These are phyloP conservation scores for Sarcophaga peregrina DNA, from an alignment of 1,140 invertebrate genomes.

Conservation along the genomic window DNA sequence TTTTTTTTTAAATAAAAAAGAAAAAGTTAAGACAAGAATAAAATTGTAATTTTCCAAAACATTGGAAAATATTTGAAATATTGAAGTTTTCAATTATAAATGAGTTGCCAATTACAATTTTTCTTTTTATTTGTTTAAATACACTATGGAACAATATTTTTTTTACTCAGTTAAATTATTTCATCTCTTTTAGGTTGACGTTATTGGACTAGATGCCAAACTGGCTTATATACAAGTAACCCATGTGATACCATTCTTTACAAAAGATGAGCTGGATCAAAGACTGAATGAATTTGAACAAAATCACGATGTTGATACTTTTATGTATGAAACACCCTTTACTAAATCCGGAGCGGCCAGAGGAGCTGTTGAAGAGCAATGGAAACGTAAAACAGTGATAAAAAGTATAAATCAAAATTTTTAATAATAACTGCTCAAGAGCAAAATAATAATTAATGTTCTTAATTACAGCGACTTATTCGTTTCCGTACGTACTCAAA, in stretches of 20 bases:
- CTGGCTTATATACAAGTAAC: slow-evolving; percentile 93
- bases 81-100: not conserved
- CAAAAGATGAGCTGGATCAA: slow-evolving; percentile 74
- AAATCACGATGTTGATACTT: slow-evolving; percentile 86
- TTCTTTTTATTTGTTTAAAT: not conserved
- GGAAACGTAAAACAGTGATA: slow-evolving; percentile 86
- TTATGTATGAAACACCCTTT: slow-evolving; percentile 95
- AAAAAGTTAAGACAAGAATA: not conserved
- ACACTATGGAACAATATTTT: not conserved
- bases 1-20: not conserved
- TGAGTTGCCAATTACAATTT: not conserved
- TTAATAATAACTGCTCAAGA: not conserved
- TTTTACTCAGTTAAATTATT: slow-evolving; percentile 5
- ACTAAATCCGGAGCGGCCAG: slow-evolving; percentile 83
- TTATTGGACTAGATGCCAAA: slow-evolving; percentile 81
- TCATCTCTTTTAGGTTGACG: slow-evolving; percentile 74
- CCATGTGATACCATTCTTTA: slow-evolving; percentile 83
- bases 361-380: slow-evolving; percentile 87
- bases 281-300: slow-evolving; percentile 84
- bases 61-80: not conserved
- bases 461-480: slow-evolving; percentile 75
- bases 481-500: slow-evolving; percentile 93
- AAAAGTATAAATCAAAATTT: slow-evolving; percentile 72
- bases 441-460: not conserved
- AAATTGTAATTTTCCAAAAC: not conserved